Percentiles rank a stretch among this genome's conserved stretches.
These are phyloP conservation scores for Eristalinus sepulchralis DNA, from an alignment of 2,888 invertebrate species.

Conservation along the genomic window DNA sequence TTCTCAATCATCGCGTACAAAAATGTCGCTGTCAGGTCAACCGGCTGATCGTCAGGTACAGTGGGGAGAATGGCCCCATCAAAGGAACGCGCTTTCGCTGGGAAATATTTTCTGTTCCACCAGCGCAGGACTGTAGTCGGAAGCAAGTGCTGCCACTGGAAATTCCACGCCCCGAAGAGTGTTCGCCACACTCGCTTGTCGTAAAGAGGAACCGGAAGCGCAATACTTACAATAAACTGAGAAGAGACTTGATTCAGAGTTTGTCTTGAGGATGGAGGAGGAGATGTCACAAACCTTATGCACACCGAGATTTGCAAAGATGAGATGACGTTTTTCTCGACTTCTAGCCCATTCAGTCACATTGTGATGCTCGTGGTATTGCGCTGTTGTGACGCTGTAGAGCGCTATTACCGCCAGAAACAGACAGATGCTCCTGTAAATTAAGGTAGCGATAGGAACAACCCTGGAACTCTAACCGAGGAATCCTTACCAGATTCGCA, in stretches of 20 bases:
- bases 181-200: constrained; percentile 44
- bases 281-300: not conserved
- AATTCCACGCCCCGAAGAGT: constrained; percentile 34
- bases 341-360: not conserved
- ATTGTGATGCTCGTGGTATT: not conserved
- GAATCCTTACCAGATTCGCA: not conserved
- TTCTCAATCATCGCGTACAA: constrained; percentile 46
- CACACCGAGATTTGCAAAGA: not conserved
- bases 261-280: no score
- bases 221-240: constrained; percentile 27
- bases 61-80: not conserved
- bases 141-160: constrained; percentile 37
- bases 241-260: not conserved
- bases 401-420: not conserved
- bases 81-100: constrained; percentile 16
- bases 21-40: constrained; percentile 34
- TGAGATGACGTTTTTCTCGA: not conserved
- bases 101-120: constrained; percentile 46
- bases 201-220: constrained; percentile 7
- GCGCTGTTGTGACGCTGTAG: not conserved
- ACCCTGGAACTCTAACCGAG: not conserved
- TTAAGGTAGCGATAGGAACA: not conserved
- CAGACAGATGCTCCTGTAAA: not conserved
- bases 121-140: constrained; percentile 13
- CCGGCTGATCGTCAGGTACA: not conserved